These are phyloP conservation scores for Helleia helle DNA, from an alignment of 2,888 invertebrate genomes.

Conservation along the genomic window DNA sequence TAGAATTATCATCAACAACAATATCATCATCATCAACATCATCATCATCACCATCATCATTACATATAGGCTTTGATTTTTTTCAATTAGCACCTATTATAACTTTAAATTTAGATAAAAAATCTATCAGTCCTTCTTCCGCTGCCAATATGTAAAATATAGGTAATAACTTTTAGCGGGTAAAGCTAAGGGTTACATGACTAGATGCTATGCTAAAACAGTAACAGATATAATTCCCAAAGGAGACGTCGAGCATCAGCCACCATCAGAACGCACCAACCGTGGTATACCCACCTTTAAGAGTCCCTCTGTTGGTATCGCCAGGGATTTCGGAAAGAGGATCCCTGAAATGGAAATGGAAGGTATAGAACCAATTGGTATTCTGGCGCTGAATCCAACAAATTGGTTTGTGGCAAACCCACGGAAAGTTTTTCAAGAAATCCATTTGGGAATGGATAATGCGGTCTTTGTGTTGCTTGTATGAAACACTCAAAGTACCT, in stretches of 20 bases:
- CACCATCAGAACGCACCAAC: slow-evolving; percentile 37
- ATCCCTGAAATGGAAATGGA: slow-evolving; percentile 44
- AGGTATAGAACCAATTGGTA: slow-evolving; percentile 42
- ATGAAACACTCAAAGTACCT: slow-evolving; percentile 9
- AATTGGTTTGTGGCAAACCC: slow-evolving; percentile 27
- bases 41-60: too few relatives aligned
- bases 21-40: too few relatives aligned
- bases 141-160: too few relatives aligned
- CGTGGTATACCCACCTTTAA: slow-evolving; percentile 59
- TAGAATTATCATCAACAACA: too few relatives aligned
- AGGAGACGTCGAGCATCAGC: slow-evolving; percentile 53
- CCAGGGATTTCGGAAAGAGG: slow-evolving; percentile 65
- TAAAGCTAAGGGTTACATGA: too few relatives aligned
- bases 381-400: slow-evolving; percentile 22
- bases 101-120: too few relatives aligned
- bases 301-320: slow-evolving; percentile 52
- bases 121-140: too few relatives aligned
- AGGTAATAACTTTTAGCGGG: too few relatives aligned
- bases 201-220: not conserved
- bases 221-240: slow-evolving; percentile 26
- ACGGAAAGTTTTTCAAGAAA: slow-evolving; percentile 30
- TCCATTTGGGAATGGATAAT: slow-evolving; percentile 34
- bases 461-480: slow-evolving; percentile 18
- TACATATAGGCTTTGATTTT: too few relatives aligned
- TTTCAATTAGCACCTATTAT: too few relatives aligned